Conservation (phyloP, 1,140 invertebrate genomes). For the Temnothorax curvispinosus region DNA sequence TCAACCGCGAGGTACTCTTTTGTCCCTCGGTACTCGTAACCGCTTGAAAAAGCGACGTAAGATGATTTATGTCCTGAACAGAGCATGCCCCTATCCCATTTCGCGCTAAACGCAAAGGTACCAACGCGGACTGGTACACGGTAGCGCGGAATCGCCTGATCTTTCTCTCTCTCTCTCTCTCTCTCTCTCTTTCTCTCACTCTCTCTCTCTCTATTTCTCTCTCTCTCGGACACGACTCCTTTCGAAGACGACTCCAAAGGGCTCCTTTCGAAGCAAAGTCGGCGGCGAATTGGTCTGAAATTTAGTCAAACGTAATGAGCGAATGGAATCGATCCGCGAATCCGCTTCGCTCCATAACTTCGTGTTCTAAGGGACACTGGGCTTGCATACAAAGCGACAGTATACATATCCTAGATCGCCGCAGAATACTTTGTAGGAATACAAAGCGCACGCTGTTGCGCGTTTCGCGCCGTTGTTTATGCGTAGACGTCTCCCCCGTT, state of each 20-base stretch:
- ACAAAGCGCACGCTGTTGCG: background rate
- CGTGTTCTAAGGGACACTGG: background rate
- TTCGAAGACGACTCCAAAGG: background rate
- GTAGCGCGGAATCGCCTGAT: background rate
- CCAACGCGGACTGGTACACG: background rate
- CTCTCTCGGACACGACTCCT: background rate
- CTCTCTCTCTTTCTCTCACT: too few relatives aligned
- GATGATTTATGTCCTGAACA: background rate
- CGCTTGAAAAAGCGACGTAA: background rate
- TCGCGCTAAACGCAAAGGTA: background rate
- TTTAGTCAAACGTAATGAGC: background rate
- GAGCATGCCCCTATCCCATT: background rate
- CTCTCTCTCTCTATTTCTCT: background rate
- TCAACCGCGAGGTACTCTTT: background rate
- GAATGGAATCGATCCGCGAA: too few relatives aligned
- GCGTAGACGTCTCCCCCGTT: background rate
- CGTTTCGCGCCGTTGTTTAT: background rate
- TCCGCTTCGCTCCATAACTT: background rate
- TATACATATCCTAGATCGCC: slow-evolving; percentile 8
- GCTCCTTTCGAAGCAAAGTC: background rate
- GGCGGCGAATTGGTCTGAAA: background rate
- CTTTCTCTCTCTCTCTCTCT: background rate
- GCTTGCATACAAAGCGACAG: background rate
- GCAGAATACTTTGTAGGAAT: background rate
- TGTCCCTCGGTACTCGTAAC: background rate